Evolutionary conservation across 2,113 vertebrate genomes (phyloP).

Genomic region (Epinephelus fuscoguttatus): DNA sequence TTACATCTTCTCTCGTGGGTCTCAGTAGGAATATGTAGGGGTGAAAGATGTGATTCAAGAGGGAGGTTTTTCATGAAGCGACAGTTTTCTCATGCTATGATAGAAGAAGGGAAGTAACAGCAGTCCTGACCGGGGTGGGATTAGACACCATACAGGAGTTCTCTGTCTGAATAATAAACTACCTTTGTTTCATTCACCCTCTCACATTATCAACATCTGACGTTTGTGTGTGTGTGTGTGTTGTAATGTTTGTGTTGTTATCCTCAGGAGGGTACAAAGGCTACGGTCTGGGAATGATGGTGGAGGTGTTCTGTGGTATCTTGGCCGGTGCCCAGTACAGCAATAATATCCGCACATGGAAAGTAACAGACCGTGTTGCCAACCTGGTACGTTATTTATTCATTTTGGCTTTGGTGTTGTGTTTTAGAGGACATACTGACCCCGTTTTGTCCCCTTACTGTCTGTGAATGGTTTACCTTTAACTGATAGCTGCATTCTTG

Average conservation of each 20-base stretch:
- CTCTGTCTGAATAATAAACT: neutral
- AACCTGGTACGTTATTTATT: constrained; percentile 75
- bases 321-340: constrained; percentile 83
- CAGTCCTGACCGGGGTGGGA: neutral
- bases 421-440: neutral
- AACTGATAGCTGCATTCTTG: neutral
- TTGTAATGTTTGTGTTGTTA: constrained; percentile 21
- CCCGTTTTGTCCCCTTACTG: neutral
- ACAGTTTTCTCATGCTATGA: neutral
- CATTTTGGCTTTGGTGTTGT: neutral
- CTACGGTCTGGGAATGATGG: constrained; percentile 85
- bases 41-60: neutral
- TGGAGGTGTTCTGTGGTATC: constrained; percentile 86
- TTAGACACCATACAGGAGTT: neutral
- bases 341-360: constrained; percentile 82
- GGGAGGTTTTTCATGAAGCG: neutral
- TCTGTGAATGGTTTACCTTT: no score
- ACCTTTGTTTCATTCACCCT: neutral
- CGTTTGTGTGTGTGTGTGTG: neutral
- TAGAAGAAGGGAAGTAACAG: neutral
- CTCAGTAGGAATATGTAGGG: neutral
- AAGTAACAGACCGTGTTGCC: constrained; percentile 80
- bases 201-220: neutral
- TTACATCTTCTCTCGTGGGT: neutral
- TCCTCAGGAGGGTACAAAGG: constrained; percentile 85